Evolutionary conservation across 1,140 invertebrate genomes (phyloP).

Genomic region (Eriosoma lanigerum): DNA sequence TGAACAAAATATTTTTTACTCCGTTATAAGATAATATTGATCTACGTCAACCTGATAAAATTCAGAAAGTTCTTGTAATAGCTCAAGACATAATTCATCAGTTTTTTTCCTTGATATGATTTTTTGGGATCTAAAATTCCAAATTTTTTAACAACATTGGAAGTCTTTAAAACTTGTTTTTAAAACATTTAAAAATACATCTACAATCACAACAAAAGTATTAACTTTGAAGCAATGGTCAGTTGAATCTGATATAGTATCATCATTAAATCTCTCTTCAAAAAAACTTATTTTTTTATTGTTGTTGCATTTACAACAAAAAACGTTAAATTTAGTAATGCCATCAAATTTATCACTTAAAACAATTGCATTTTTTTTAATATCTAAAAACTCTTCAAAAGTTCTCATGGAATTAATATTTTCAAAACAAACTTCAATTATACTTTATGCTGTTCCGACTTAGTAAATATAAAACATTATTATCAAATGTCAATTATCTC

Average conservation of each 20-base stretch:
- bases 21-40: background rate
- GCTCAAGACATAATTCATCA: background rate
- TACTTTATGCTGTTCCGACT: too few species aligned
- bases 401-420: slow-evolving; percentile 17
- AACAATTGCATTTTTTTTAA: background rate
- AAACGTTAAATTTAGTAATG: background rate
- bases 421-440: background rate
- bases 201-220: slow-evolving; percentile 13
- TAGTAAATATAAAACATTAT: too few species aligned
- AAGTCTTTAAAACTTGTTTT: too few species aligned
- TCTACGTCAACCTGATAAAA: background rate
- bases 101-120: background rate
- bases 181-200: background rate
- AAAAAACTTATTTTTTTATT: background rate
- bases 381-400: background rate
- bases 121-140: background rate
- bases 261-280: background rate
- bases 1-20: background rate
- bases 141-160: slow-evolving; percentile 14
- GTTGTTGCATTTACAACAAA: too few species aligned
- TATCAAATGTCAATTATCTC: too few species aligned
- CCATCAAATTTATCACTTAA: slow-evolving; percentile 17
- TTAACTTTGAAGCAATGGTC: background rate
- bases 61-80: slow-evolving; percentile 1
- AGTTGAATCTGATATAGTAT: too few species aligned